Percentiles rank a stretch among this genome's conserved stretches.
Evolutionary conservation across 2,797 vertebrate genomes (phyloP).

Genomic region (Acanthurus leucopareius): DNA sequence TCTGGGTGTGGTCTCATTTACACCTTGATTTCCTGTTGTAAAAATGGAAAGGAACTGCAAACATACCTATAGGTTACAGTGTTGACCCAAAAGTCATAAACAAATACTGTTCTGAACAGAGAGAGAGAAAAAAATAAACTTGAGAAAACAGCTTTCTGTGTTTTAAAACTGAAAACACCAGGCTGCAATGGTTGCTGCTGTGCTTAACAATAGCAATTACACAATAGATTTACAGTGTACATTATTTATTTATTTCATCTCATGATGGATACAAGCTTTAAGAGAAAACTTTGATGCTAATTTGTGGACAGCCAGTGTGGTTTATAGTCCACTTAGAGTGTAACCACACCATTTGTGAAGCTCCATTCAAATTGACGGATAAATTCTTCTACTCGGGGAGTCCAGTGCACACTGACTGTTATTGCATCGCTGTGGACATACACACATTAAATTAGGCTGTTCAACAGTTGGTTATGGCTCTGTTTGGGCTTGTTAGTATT

Average conservation of each 20-base stretch:
- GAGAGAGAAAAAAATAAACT: too few species aligned
- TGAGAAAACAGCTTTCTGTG: too few species aligned
- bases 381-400: background rate
- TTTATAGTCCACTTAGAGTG: background rate
- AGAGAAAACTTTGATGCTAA: background rate
- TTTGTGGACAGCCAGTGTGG: background rate
- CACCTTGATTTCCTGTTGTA: background rate
- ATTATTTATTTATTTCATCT: background rate
- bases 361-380: background rate
- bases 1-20: too few species aligned
- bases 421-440: constrained; percentile 13
- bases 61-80: background rate
- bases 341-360: constrained; percentile 5
- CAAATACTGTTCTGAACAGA: background rate
- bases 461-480: constrained; percentile 19
- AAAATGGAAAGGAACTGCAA: background rate
- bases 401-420: background rate
- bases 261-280: background rate
- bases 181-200: too few species aligned
- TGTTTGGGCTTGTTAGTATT: background rate
- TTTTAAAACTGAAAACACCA: too few species aligned
- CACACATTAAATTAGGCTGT: background rate
- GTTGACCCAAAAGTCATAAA: background rate
- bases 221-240: too few species aligned
- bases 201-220: too few species aligned